Percentiles rank a stretch among this genome's conserved stretches.
phyloP scores from a whole-genome alignment of 2,797 vertebrate species.

The Pangasius macronema region DNA sequence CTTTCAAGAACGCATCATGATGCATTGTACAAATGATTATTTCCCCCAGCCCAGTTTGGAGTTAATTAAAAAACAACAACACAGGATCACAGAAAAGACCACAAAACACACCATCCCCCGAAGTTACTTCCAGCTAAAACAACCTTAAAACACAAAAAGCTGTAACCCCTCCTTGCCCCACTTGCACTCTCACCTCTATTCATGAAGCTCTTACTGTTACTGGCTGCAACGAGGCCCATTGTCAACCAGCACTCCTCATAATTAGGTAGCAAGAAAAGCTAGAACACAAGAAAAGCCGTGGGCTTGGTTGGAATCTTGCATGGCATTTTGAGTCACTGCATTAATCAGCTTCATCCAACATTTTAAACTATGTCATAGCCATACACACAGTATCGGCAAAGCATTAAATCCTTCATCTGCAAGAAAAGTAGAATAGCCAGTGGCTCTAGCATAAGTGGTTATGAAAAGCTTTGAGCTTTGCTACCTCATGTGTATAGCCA shows the following conservation, averaged over 20 bases:
- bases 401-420: neutral
- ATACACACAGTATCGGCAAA: neutral
- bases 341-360: neutral
- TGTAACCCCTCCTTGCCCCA: neutral
- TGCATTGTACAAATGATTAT: neutral
- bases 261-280: neutral
- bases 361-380: neutral
- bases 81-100: neutral
- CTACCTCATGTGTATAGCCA: neutral
- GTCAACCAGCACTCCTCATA: neutral
- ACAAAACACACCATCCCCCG: neutral
- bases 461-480: neutral
- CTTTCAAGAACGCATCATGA: neutral
- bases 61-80: neutral
- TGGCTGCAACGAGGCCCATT: neutral
- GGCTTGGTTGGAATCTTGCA: neutral
- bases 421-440: neutral
- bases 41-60: neutral
- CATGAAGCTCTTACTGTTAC: slow-evolving; percentile 12
- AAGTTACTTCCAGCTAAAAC: neutral
- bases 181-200: slow-evolving; percentile 15
- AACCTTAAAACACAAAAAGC: slow-evolving; percentile 7
- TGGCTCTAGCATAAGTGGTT: neutral
- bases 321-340: neutral
- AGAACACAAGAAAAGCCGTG: neutral